A percentile compares a stretch with the other conserved stretches of the same genome.
Evolutionary conservation across 2,797 vertebrate species (phyloP).

Genomic region (Synanceia verrucosa): DNA sequence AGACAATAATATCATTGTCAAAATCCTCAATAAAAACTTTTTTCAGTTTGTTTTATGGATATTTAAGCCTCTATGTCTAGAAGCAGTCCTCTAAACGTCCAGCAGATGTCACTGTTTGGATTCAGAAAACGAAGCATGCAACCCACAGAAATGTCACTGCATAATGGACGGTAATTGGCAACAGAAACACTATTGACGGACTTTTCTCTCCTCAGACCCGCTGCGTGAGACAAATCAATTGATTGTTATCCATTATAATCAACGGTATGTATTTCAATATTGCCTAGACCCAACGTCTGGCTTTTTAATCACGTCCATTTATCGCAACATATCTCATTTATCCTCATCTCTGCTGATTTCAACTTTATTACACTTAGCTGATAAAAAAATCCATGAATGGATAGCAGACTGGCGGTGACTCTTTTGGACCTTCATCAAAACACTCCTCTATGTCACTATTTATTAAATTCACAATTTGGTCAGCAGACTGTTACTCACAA

Average conservation of each 20-base stretch:
- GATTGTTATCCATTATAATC: background rate
- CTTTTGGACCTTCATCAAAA: background rate
- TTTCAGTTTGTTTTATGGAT: background rate
- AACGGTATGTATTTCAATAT: background rate
- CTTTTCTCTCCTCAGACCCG: background rate
- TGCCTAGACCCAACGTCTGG: background rate
- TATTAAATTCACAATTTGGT: background rate
- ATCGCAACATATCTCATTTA: background rate
- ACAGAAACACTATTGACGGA: background rate
- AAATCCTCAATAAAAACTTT: too few species aligned
- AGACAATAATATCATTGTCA: too few species aligned
- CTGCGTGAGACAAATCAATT: background rate
- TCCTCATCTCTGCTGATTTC: conserved; percentile 2
- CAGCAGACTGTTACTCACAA: background rate
- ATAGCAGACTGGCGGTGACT: background rate
- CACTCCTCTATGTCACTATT: background rate
- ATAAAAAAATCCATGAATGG: conserved; percentile 5
- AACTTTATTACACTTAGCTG: conserved; percentile 6
- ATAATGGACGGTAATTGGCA: conserved; percentile 11
- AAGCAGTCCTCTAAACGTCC: conserved; percentile 40
- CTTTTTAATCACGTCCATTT: background rate
- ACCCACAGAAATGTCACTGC: background rate
- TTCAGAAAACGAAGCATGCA: conserved; percentile 34
- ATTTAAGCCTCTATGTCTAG: too few species aligned
- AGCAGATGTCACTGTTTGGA: conserved; percentile 74